Evolutionary conservation across 2,888 invertebrate genomes (phyloP), one percentile per base, ranked within the genome.

Genomic region (Tachina fera): DNA sequence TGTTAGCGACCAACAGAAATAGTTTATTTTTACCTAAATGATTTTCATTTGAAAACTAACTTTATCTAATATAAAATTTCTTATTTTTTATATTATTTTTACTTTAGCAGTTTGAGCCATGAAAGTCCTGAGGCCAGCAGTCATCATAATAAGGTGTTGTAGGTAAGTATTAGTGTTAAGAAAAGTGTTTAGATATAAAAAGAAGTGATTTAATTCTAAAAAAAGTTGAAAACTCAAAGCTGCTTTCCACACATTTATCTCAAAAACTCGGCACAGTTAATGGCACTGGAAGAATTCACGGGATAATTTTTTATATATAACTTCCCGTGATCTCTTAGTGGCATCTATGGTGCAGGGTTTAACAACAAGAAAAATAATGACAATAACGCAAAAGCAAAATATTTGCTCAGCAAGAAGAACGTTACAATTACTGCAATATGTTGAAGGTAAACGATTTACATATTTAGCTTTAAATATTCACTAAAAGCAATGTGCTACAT

Each of bases 201-300:
- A 63, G n/a, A 49, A 67, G 67, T 68, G 65, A 41, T 68, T 61
- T 51, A 16, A 13, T n/a, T 9, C 8, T 10, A 31, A 51, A 77
- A 13, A 49, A 39, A 49, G 9, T n/a, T 31, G 39, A 1, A 4
- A n/a, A 45, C 8, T 11, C 10, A 10, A 51, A 41, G 19, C 16
- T 39, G 13, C 11, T 31, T 41, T 60, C n/a, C 22, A 51, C n/a
- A n/a, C 10, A 31, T 9, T 22, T 41, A 41, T 39, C 31, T 31
- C 11, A 43, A 47, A 82, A 84, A 88, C 91, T 89, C 89, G 87
- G 89, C 92, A 92, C 94, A 94, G 94, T 94, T 93, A 94, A 94
- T 94, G 94, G 94, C 94, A 94, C 94, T 94, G 94, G 94, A 94
- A 94, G 94, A 94, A 94, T 94, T 94, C 94, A 94, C 94, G 94